Evolutionary conservation across 2,797 vertebrate species (phyloP), one percentile per base, ranked within the genome.

Genomic region (Arctocebus calabarensis): DNA sequence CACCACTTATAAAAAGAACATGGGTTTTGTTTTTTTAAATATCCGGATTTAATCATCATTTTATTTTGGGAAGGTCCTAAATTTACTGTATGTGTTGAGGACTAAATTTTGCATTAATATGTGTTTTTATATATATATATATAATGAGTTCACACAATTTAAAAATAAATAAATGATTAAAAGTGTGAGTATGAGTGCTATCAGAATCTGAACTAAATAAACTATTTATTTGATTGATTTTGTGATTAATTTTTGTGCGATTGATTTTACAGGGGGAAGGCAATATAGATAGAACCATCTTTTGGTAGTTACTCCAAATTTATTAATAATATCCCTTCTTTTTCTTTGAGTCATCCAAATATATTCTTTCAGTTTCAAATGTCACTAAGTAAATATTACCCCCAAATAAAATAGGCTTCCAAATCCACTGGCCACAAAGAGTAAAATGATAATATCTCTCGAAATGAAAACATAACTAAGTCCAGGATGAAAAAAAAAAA

Each of bases 391-490:
- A 55, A 92, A 89, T 85, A 52, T 82, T 92, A 82, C 71, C 55
- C n/a, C 59, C 23, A 88, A 93, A 23, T 82, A 79, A 77, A 62
- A 37, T 27, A 64, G 37, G n/a, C 34, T 85, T 93, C 57, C 77
- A 84, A 62, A 75, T 92, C 22, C 40, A 43, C 48, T 61, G 52
- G 52, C 71, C 82, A 70, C 85, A 95, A 83, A 75, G 34, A 74
- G n/a, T 82, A 90, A 86, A 88, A 90, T 59, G 88, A 92, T 92
- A 78, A 40, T 73, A 94, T 90, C 77, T 94, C 34, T 75, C 79
- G 55, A 94, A 85, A 96, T 84, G 90, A 91, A 94, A 92, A 73
- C 23, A 55, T 96, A 95, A 62, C 66, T 57, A 81, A 90, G 8
- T 87, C 75, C 27, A 83, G 89, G 52, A 59, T 84, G 27, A n/a